Evolutionary conservation across 2,888 invertebrate species (phyloP).

Genomic region (Amorpha juglandis): DNA sequence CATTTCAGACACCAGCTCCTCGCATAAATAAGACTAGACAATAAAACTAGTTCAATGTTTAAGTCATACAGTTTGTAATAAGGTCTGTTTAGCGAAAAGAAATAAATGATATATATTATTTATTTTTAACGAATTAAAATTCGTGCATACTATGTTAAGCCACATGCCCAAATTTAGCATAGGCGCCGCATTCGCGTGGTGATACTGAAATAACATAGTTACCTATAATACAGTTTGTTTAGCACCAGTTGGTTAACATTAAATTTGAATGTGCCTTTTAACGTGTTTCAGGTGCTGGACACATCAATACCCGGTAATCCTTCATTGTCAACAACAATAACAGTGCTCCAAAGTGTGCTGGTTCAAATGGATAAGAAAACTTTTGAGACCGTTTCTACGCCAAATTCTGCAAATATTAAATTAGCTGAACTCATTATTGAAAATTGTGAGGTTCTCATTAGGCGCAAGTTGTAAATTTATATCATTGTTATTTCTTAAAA

Average conservation of each 20-base stretch:
- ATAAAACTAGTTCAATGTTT: too few species aligned
- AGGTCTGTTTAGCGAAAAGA: too few species aligned
- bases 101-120: too few species aligned
- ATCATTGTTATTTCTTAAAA: background rate
- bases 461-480: constrained; percentile 52
- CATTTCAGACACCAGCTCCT: too few species aligned
- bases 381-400: constrained; percentile 36
- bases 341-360: constrained; percentile 62
- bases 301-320: constrained; percentile 71
- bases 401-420: constrained; percentile 59
- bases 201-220: too few species aligned
- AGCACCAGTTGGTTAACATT: background rate
- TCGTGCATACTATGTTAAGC: too few species aligned
- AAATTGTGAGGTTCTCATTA: constrained; percentile 64
- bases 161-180: too few species aligned
- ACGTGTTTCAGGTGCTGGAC: constrained; percentile 60
- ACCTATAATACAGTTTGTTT: background rate
- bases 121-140: too few species aligned
- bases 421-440: constrained; percentile 66
- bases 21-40: too few species aligned
- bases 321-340: constrained; percentile 61
- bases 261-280: background rate
- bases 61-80: too few species aligned
- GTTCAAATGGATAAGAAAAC: constrained; percentile 57
- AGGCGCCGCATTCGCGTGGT: too few species aligned